These are phyloP conservation scores for Trichosurus vulpecula DNA, from an alignment of 2,797 vertebrate species.

Conservation along the genomic window DNA sequence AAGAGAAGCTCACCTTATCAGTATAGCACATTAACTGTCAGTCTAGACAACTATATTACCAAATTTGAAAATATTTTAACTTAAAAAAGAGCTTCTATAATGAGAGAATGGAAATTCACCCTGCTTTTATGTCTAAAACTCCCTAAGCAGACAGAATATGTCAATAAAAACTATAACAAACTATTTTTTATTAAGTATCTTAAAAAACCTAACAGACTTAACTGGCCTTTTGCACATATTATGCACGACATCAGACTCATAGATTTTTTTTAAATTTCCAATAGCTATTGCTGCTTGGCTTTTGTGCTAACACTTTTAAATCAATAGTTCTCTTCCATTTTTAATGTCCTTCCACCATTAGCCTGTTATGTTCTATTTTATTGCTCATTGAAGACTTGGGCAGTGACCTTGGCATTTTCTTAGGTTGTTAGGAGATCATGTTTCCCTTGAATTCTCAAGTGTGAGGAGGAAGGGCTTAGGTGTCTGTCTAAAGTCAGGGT, in stretches of 20 bases:
- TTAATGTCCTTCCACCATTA: conserved; percentile 83
- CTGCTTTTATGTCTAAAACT: conserved; percentile 73
- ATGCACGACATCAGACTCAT: conserved; percentile 53
- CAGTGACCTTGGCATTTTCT: conserved; percentile 79
- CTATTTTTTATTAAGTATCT: conserved; percentile 72
- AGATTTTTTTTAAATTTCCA: conserved; percentile 55
- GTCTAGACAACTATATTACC: conserved; percentile 33
- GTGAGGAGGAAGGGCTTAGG: conserved; percentile 23
- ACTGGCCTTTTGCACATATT: conserved; percentile 52
- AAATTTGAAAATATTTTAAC: conserved; percentile 14
- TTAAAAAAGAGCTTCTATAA: background rate
- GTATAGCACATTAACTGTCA: conserved; percentile 33
- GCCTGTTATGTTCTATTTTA: conserved; percentile 71
- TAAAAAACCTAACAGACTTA: conserved; percentile 69
- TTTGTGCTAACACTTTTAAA: conserved; percentile 76
- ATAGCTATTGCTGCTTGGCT: conserved; percentile 75
- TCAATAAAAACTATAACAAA: conserved; percentile 62
- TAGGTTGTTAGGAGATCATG: conserved; percentile 55
- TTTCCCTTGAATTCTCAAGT: conserved; percentile 74
- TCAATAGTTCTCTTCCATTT: conserved; percentile 85
- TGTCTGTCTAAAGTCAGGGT: conserved; percentile 47
- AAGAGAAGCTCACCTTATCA: conserved; percentile 40
- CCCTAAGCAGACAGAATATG: conserved; percentile 54
- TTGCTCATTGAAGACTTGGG: conserved; percentile 77
- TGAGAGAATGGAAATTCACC: conserved; percentile 25